These are phyloP conservation scores for Tamandua tetradactyla DNA, from an alignment of 2,797 vertebrate species.

Conservation along the genomic window DNA sequence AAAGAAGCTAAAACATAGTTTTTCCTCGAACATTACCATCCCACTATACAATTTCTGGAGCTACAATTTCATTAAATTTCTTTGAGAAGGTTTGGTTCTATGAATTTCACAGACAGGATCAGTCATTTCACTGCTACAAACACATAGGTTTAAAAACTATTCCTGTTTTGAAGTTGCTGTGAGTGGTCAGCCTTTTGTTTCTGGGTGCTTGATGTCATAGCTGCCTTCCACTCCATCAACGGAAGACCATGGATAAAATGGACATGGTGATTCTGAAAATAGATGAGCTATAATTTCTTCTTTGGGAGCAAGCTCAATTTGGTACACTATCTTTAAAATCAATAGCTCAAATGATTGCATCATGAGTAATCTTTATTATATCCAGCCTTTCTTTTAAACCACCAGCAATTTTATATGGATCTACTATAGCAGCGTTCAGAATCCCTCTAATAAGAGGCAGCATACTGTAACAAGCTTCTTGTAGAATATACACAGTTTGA, in stretches of 20 bases:
- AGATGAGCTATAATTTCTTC: conserved; percentile 91
- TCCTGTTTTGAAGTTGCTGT: conserved; percentile 88
- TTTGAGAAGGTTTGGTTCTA: conserved; percentile 88
- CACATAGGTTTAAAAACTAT: conserved; percentile 88
- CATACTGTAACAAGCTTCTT: conserved; percentile 92
- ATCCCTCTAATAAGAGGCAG: conserved; percentile 92
- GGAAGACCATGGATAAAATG: conserved; percentile 90
- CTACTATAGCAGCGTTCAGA: conserved; percentile 90
- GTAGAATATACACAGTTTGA: conserved; percentile 89
- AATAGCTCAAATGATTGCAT: conserved; percentile 91
- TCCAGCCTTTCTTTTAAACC: conserved; percentile 94
- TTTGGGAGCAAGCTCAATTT: conserved; percentile 91
- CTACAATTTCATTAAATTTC: conserved; percentile 92
- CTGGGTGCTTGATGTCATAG: conserved; percentile 90
- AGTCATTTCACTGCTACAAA: conserved; percentile 92
- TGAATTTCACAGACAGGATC: conserved; percentile 92
- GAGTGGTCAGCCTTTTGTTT: conserved; percentile 92
- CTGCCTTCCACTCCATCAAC: conserved; percentile 89
- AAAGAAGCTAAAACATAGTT: conserved; percentile 91
- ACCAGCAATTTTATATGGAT: conserved; percentile 91
- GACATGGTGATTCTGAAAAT: conserved; percentile 91
- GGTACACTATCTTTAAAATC: conserved; percentile 92
- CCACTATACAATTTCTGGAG: conserved; percentile 90
- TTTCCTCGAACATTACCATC: conserved; percentile 91
- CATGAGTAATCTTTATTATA: conserved; percentile 93